These are phyloP conservation scores for Typhlomys cinereus DNA, from an alignment of 2,113 vertebrate species.

Conservation along the genomic window DNA sequence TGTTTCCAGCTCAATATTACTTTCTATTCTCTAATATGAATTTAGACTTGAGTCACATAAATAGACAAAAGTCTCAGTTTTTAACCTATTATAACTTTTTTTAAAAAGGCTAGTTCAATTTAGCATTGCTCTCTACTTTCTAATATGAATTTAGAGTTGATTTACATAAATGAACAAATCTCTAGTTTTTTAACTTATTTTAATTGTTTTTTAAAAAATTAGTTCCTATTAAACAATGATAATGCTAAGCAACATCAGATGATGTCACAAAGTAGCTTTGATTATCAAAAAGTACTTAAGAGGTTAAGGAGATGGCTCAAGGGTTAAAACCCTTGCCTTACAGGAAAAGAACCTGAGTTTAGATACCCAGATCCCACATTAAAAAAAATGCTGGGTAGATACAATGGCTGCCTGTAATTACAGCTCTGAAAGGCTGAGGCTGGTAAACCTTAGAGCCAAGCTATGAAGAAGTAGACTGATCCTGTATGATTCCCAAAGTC, in stretches of 20 bases:
- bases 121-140: not conserved
- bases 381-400: no score
- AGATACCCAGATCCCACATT: no score
- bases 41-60: conserved; percentile 9
- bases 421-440: no score
- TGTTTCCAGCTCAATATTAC: not conserved
- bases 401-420: no score
- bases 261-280: not conserved
- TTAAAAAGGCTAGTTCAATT: conserved; percentile 18
- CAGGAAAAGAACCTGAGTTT: no score
- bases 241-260: not conserved
- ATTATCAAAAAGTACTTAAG: not conserved
- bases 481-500: no score
- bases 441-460: no score
- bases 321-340: no score
- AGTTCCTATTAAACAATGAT: not conserved
- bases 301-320: no score
- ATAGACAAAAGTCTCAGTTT: conserved; percentile 31
- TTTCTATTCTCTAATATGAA: conserved; percentile 36
- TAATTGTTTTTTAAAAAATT: not conserved
- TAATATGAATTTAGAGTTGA: not conserved
- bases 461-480: no score
- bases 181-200: not conserved
- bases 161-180: conserved; percentile 40
- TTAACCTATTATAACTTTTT: not conserved